Base-by-base conservation (phyloP, 2,113 vertebrate genomes). In the Labeo rohita region DNA sequence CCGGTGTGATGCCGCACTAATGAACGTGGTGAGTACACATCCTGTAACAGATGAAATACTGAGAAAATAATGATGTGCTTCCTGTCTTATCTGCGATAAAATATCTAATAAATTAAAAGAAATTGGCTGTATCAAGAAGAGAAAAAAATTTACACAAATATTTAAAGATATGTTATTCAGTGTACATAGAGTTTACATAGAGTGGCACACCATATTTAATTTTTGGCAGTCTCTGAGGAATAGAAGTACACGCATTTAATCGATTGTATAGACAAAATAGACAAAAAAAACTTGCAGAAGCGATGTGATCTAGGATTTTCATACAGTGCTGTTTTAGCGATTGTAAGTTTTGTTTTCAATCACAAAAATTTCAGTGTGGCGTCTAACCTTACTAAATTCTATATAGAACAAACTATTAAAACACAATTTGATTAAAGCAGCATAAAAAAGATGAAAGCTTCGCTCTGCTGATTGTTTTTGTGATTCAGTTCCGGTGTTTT, bases 401-500 rank as follows among this genome's bases (percentile, higher is more conserved):
- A 21, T 43, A 43, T 43, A 43, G 9, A 45, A 45, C 43, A 2
- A 72, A 9, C 39, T 18, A 9, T 18, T 70, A 50, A 23, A 13
- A 76, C 10, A 43, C 15, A 6, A 13, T 74, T 74, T 74, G 21
- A 74, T n/a, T 74, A 43, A 47, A 74, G 45, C 72, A 23, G 47
- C 6, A 45, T 21, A 39, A 45, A 76, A 75, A 75, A 23, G 6
- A 56, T 50, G 12, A 59, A 45, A 59, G 15, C 7, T 18, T 76
- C 16, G n/a, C 11, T 6, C 18, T 74, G 36, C n/a, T 15, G 52
- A 80, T n/a, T 73, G 39, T 77, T 18, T 77, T 23, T 59, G 61
- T 72, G 28, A 59, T 39, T 91, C 88, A 94, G 92, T 95, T 84
- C 88, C 56, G 0, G 0, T 1, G 39, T 83, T 76, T 36, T 4